phyloP scores from a whole-genome alignment of 2,888 invertebrate genomes.

The Proisotoma minuta region DNA sequence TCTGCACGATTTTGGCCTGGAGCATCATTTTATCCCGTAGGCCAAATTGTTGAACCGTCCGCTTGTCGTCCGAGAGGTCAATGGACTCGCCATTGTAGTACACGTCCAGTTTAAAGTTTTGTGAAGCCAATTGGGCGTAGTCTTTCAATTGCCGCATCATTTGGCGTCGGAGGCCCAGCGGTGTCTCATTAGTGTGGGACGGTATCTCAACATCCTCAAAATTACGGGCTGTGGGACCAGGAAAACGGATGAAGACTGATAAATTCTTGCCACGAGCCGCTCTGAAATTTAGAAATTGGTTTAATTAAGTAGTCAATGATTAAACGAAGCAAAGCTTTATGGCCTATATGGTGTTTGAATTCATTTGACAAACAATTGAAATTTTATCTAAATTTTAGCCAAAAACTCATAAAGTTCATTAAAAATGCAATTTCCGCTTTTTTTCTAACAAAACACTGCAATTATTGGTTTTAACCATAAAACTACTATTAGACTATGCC shows the following conservation, averaged over 20 bases:
- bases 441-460: too few relatives aligned
- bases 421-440: too few relatives aligned
- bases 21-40: constrained; percentile 79
- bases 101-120: constrained; percentile 85
- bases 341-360: too few relatives aligned
- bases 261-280: constrained; percentile 87
- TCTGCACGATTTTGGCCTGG: constrained; percentile 71
- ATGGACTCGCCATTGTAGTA: constrained; percentile 83
- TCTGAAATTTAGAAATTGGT: constrained; percentile 52
- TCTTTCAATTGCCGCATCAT: constrained; percentile 46
- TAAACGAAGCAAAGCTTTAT: too few relatives aligned
- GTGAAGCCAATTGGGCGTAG: constrained; percentile 50
- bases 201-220: constrained; percentile 87
- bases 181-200: constrained; percentile 90
- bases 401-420: too few relatives aligned
- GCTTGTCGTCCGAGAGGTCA: constrained; percentile 80
- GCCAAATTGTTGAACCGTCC: constrained; percentile 77
- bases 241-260: constrained; percentile 78
- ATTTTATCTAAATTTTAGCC: too few relatives aligned
- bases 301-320: not conserved
- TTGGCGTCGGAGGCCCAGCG: constrained; percentile 75
- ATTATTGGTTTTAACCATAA: too few relatives aligned
- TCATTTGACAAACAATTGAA: too few relatives aligned
- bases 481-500: constrained; percentile 20
- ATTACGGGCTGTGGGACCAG: constrained; percentile 69